phyloP scores from a whole-genome alignment of 2,113 vertebrate species.

The Shinisaurus crocodilurus region DNA sequence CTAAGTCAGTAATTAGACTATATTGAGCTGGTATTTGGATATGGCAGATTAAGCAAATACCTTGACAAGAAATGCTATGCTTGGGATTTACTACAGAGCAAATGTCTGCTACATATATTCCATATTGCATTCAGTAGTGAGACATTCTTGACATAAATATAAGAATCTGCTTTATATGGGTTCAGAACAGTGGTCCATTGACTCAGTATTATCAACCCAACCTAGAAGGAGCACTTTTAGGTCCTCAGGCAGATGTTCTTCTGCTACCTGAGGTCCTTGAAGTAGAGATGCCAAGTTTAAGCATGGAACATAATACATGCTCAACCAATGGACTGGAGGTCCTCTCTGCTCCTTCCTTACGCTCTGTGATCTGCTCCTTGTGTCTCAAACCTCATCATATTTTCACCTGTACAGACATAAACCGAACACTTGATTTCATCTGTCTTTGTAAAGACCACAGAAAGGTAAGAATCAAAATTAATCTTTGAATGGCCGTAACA shows the following conservation, averaged over 20 bases:
- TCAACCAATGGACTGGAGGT: neutral
- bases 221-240: neutral
- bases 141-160: neutral
- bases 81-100: neutral
- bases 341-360: neutral
- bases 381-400: neutral
- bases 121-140: neutral
- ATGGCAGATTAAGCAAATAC: neutral
- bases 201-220: neutral
- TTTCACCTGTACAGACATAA: neutral
- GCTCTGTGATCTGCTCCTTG: neutral
- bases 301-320: neutral
- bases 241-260: neutral
- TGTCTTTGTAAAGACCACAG: neutral
- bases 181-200: neutral
- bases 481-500: neutral
- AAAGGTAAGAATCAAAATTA: neutral
- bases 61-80: neutral
- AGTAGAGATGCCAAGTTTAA: neutral
- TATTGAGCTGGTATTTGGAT: neutral
- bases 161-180: neutral
- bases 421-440: neutral
- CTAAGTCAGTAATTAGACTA: neutral
- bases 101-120: neutral
- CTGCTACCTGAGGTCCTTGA: neutral